Evolutionary conservation across 2,888 invertebrate species (phyloP).

Genomic region (Caenorhabditis zanzibari): DNA sequence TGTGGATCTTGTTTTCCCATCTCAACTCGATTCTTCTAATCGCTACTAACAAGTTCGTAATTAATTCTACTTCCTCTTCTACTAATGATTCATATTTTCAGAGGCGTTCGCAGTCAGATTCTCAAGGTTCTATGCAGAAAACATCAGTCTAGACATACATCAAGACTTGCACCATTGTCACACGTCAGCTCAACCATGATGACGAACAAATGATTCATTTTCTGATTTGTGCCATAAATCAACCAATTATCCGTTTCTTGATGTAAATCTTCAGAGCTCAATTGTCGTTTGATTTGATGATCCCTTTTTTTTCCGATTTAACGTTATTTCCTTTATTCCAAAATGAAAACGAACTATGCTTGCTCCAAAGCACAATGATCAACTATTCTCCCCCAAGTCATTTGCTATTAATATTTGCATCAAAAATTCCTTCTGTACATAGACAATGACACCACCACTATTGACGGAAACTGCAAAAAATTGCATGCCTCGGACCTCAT

Average conservation of each 20-base stretch:
- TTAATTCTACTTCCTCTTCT: not conserved
- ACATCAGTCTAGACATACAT: conserved; percentile 34
- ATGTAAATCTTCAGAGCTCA: too few relatives aligned
- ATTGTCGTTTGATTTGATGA: too few relatives aligned
- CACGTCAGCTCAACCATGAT: conserved; percentile 34
- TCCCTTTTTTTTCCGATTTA: not conserved
- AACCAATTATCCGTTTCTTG: too few relatives aligned
- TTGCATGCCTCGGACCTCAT: conserved; percentile 7
- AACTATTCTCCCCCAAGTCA: not conserved
- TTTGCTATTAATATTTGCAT: conserved; percentile 25
- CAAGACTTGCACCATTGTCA: conserved; percentile 36
- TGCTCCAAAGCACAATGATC: conserved; percentile 38
- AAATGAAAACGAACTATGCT: not conserved
- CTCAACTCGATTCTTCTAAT: conserved; percentile 52
- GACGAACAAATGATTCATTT: conserved; percentile 9
- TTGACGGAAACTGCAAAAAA: conserved; percentile 25
- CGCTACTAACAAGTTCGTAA: conserved; percentile 33
- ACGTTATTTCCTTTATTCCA: not conserved
- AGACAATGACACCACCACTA: conserved; percentile 36
- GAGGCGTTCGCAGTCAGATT: conserved; percentile 56
- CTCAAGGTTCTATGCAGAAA: conserved; percentile 23
- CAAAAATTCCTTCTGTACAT: conserved; percentile 3
- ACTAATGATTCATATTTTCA: conserved; percentile 7
- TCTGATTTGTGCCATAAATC: not conserved
- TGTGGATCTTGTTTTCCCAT: conserved; percentile 61